Evolutionary conservation across 1,140 invertebrate genomes (phyloP), one percentile per base, ranked within the genome.

Genomic region (Papilio polytes): DNA sequence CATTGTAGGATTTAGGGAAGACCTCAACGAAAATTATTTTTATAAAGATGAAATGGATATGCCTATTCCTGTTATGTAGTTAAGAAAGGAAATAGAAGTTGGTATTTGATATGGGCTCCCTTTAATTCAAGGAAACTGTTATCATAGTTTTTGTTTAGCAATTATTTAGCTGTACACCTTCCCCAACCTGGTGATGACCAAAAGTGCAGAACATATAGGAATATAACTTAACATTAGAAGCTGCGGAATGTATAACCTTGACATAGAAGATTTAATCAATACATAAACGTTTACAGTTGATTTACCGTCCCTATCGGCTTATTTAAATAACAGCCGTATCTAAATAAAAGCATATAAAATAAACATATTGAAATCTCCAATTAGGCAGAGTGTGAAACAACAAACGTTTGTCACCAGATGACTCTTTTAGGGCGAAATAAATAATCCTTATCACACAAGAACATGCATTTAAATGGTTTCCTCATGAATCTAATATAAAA

Each of bases 231-330:
- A 18, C 3, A 18, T 53, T 18, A n/a, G 4, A n/a, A n/a, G 3
- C 1, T n/a, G 7, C 22, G 7, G 46, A 66, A 79, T 31, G 26
- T 78, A 36, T 59, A 56, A 70, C 63, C 63, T 70, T 70, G 63
- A 70, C 26, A 70, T 70, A 70, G 63, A 70, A 70, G 12, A 70
- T 70, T 70, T 70, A 36, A 70, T 70, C 63, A 70, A 70, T 18
- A 70, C 22, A 70, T 36, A 0, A 15, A 31, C 12, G 63, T 70
- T 70, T 70, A 70, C 63, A 70, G 63, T 70, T 70, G 63, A 70
- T 70, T 70, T 70, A 36, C 26, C 63, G 63, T 70, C 13, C 18
- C 63, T 31, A 70, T 70, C 63, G 13, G 26, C 12, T 31, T 70
- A 70, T 70, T 70, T 70, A 26, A 70, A 70, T 36, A 70, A 31